A percentile compares a stretch with the other conserved stretches of the same genome.
phyloP scores from a whole-genome alignment of 1,140 invertebrate species.

The Tetraneura akinire region DNA sequence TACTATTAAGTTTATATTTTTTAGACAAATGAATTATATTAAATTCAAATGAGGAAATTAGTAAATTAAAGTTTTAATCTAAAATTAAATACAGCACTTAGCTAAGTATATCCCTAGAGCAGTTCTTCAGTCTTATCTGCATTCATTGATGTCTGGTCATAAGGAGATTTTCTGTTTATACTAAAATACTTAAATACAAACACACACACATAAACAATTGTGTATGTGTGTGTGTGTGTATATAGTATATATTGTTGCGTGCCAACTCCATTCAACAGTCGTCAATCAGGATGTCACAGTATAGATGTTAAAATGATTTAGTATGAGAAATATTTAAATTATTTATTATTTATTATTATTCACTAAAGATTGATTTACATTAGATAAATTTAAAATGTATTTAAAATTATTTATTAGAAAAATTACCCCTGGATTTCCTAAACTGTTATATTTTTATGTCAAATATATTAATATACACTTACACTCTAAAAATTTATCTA shows the following conservation, averaged over 20 bases:
- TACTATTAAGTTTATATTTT: neutral
- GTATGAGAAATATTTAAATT: too few species aligned
- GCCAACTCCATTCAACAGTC: too few species aligned
- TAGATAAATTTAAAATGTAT: neutral
- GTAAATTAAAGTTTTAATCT: constrained; percentile 17
- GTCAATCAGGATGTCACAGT: too few species aligned
- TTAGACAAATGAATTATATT: constrained; percentile 15
- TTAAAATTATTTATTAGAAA: constrained; percentile 8
- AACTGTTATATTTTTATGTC: constrained; percentile 19
- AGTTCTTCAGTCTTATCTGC: constrained; percentile 43
- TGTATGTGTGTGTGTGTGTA: too few species aligned
- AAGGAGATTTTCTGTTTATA: constrained; percentile 26
- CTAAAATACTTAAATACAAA: neutral
- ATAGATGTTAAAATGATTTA: too few species aligned
- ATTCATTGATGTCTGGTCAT: constrained; percentile 40
- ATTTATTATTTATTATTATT: too few species aligned
- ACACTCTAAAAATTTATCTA: constrained; percentile 9
- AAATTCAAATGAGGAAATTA: neutral
- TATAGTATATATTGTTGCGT: too few species aligned
- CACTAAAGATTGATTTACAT: constrained; percentile 21
- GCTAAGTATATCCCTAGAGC: constrained; percentile 23
- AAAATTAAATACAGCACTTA: constrained; percentile 37
- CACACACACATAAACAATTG: neutral
- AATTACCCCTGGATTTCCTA: constrained; percentile 26
- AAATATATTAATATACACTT: constrained; percentile 18